Base-by-base conservation (phyloP, 2,888 invertebrate genomes). In the Trachelus iudaicus region DNA sequence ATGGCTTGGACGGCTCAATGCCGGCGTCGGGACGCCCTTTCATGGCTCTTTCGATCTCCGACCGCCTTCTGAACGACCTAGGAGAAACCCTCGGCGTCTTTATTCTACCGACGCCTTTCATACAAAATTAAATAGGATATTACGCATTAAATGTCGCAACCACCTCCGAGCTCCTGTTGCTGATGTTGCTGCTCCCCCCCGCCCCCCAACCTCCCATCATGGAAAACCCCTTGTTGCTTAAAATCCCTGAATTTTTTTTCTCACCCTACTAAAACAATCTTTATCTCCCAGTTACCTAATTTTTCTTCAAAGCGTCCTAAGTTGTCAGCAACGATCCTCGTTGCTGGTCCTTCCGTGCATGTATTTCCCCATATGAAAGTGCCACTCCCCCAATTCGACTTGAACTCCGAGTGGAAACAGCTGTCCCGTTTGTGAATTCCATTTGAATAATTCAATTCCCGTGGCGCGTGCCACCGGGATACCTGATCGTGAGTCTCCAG, bases 1-100 rank as follows among this genome's bases (percentile, higher is more conserved):
- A 87, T 89, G 90, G 90, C 87, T 89, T 85, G 87, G 90, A 90
- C 90, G 90, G 89, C 87, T 90, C 85, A 90, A 90, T 90, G 88
- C 88, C 87, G 56, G 23, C 56, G 56, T 56, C 71, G 33, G 71
- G 71, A 31, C 71, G 34, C 71, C 71, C 71, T 76, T 69, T 69
- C 73, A 69, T 75, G 74, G 80, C 79, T 79, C 79, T 77, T 79
- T 81, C 78, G 77, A 78, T 75, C 73, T 71, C 73, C 76, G 74
- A 74, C 69, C 76, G 77, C 69, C 77, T 80, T 34, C 74, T 79
- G 76, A 76, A 74, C 78, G 78, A 79, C 73, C 56, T 34, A 74
- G 34, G 73, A 73, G 77, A 77, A 69, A 78, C 69, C 76, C 77
- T 80, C 76, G 75, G 78, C 82, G 83, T 85, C 88, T 88, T 90